Evolutionary conservation across 2,888 invertebrate genomes (phyloP), one percentile per base, ranked within the genome.

Genomic region (Parelbella ahira): DNA sequence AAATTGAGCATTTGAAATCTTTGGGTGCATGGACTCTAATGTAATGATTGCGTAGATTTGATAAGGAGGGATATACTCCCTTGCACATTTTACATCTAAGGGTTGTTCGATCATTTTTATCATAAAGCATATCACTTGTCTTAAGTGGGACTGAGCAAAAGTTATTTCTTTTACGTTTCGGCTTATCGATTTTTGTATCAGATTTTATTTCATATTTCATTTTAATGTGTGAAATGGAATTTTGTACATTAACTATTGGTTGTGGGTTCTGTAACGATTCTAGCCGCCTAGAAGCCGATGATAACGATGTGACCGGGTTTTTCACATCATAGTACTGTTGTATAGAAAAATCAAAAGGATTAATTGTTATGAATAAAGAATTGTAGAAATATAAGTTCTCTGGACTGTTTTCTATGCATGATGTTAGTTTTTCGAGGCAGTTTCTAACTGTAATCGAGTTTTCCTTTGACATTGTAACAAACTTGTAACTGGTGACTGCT

Each of bases 11-110:
- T 54, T 68, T 63, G 25, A 57, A 66, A 2, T 37, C 44, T 47
- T 76, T 78, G 1, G 73, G 67, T 3, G 70, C 69, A 53, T 82
- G 83, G 0, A 68, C 63, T 53, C 68, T 62, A 2, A 72, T 57
- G 19, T 50, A 77, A 51, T 82, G 83, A 24, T 56, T 71, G 20
- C 64, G 62, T 28, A 82, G 56, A 34, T 61, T 68, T 9, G 57
- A 57, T 19, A 61, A 44, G 6, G 63, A 54, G 1, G 56, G 58
- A 38, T 61, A 82, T 1, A 50, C 37, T 53, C 68, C 74, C 0
- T 60, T 44, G 43, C 83, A 83, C 3, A 50, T 58, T 42, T 68
- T 74, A 44, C 82, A 82, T 53, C 60, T 64, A 1, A 68, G 44
- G 30, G 38, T 48, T 30, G 20, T 50, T 12, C 10, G 28, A 12